Evolutionary conservation across 2,888 invertebrate species (phyloP).

Genomic region (Teleiodes luculella): DNA sequence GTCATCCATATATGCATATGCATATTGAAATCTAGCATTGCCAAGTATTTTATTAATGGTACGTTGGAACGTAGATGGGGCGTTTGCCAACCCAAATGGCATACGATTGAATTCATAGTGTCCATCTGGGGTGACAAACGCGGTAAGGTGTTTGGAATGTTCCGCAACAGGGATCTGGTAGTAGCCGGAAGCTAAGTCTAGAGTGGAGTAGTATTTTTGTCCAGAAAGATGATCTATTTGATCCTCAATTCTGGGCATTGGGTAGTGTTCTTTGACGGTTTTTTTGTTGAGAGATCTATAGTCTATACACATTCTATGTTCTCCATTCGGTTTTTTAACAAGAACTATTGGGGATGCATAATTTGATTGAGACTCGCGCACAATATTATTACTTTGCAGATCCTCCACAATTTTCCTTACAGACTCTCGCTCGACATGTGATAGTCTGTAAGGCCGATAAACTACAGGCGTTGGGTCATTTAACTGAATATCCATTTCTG

Average conservation of each 20-base stretch:
- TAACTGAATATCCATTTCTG: slow-evolving; percentile 13
- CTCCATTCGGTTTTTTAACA: slow-evolving; percentile 21
- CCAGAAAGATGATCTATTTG: slow-evolving; percentile 20
- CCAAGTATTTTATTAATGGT: slow-evolving; percentile 13
- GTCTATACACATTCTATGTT: slow-evolving; percentile 24
- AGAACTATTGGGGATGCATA: slow-evolving; percentile 14
- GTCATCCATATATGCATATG: slow-evolving; percentile 23
- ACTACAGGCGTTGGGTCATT: slow-evolving; percentile 8
- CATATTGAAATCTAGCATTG: slow-evolving; percentile 11
- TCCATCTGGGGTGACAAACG: slow-evolving; percentile 21
- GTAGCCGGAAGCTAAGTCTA: too few relatives aligned
- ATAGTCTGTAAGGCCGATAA: slow-evolving; percentile 13
- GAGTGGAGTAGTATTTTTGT: slow-evolving; percentile 15
- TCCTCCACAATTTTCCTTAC: slow-evolving; percentile 16
- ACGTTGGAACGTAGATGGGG: slow-evolving; percentile 21
- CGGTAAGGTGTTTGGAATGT: slow-evolving; percentile 18
- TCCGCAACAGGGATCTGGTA: slow-evolving; percentile 31
- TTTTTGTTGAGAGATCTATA: slow-evolving; percentile 17
- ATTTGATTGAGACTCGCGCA: slow-evolving; percentile 5
- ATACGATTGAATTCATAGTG: slow-evolving; percentile 21
- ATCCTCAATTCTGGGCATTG: slow-evolving; percentile 23
- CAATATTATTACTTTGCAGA: slow-evolving; percentile 8
- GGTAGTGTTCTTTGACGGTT: slow-evolving; percentile 21
- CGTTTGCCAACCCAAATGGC: slow-evolving; percentile 23
- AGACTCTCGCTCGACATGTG: slow-evolving; percentile 11